Conservation (phyloP, 2,797 vertebrate genomes). For the Tadarida brasiliensis region DNA sequence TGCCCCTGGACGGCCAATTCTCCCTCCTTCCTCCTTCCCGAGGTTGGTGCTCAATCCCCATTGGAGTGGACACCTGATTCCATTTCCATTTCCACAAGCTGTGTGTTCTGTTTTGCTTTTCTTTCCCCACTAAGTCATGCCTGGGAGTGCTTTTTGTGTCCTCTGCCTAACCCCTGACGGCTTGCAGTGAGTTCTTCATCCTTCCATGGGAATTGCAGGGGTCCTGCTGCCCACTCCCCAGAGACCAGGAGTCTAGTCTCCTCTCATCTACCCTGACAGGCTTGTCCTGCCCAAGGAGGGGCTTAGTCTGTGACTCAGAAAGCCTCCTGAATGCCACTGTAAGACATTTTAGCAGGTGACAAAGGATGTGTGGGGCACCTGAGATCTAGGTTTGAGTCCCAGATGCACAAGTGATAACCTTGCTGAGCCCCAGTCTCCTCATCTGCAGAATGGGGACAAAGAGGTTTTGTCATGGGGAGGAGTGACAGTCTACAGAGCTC, state of each 20-base stretch:
- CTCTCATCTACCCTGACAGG: background rate
- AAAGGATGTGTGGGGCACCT: background rate
- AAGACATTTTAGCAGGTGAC: background rate
- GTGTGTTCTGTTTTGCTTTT: slow-evolving; percentile 32
- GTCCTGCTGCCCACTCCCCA: background rate
- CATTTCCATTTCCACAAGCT: slow-evolving; percentile 59
- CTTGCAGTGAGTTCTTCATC: background rate
- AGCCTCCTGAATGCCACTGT: background rate
- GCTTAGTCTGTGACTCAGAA: background rate
- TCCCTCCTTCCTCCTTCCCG: background rate
- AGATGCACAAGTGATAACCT: background rate
- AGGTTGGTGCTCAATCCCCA: slow-evolving; percentile 36
- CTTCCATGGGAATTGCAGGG: background rate
- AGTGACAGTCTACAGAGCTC: background rate
- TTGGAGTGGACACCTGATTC: background rate
- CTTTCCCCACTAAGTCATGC: background rate
- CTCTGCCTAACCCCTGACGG: background rate
- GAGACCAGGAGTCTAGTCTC: background rate
- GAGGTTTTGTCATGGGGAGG: background rate
- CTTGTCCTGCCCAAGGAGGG: background rate
- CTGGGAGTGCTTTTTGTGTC: background rate
- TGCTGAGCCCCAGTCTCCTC: background rate
- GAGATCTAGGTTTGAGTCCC: background rate
- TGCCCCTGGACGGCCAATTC: slow-evolving; percentile 1
- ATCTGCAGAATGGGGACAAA: background rate